phyloP scores from a whole-genome alignment of 35 echinoderm and acorn worm species.

The Holothuria glaberrima region DNA sequence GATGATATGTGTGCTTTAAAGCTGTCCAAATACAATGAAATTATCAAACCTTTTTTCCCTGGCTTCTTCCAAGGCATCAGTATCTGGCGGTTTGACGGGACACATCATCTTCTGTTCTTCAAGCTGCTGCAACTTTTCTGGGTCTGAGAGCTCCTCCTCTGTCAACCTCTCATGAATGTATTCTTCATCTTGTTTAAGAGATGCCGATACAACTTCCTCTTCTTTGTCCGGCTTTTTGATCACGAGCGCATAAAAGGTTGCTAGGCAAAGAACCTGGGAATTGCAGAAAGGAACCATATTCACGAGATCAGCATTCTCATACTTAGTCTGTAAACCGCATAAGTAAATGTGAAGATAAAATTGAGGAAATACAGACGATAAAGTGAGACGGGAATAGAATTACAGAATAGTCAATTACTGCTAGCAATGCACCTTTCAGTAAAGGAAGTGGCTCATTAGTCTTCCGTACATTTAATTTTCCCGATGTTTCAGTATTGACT shows the following conservation, averaged over 20 bases:
- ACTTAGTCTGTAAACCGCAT: too few relatives aligned
- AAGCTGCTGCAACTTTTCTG: conserved; percentile 78
- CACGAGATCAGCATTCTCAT: too few relatives aligned
- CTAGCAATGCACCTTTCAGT: too few relatives aligned
- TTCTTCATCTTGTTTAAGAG: conserved; percentile 84
- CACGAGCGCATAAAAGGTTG: conserved; percentile 86
- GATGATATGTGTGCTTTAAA: too few relatives aligned
- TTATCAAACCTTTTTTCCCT: conserved; percentile 73
- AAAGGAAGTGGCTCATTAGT: too few relatives aligned
- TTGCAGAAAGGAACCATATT: background rate
- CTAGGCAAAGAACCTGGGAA: conserved; percentile 78
- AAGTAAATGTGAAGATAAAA: too few relatives aligned
- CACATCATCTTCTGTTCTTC: conserved; percentile 76
- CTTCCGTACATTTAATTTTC: too few relatives aligned
- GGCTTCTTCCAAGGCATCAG: conserved; percentile 73
- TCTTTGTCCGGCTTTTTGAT: conserved; percentile 97
- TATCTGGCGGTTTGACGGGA: conserved; percentile 83
- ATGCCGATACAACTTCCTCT: conserved; percentile 68
- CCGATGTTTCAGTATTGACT: too few relatives aligned
- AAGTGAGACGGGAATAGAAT: too few relatives aligned
- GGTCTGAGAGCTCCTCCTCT: conserved; percentile 91
- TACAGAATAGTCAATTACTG: too few relatives aligned
- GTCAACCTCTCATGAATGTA: conserved; percentile 89
- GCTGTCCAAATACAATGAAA: background rate
- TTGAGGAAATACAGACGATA: too few relatives aligned